A percentile compares a stretch with the other conserved stretches of the same genome.
phyloP scores from a whole-genome alignment of 2,113 vertebrate species.

The Poecilia latipinna region DNA sequence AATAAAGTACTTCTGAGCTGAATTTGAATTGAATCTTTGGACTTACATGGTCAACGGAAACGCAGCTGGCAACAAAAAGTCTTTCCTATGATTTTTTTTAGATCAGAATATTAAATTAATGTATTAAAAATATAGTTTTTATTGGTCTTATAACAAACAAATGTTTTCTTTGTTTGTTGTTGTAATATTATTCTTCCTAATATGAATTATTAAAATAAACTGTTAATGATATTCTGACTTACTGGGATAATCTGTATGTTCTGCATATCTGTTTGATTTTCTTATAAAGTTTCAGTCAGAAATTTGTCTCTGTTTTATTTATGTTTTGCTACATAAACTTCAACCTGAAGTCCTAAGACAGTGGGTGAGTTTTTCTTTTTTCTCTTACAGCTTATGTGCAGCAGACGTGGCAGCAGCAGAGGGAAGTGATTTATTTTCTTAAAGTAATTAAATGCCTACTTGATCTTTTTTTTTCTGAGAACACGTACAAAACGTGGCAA shows the following conservation, averaged over 20 bases:
- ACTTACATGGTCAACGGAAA: no score
- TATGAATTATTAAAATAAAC: background rate
- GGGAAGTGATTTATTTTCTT: constrained; percentile 79
- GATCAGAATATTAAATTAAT: no score
- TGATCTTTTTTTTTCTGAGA: constrained; percentile 74
- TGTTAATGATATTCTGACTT: background rate
- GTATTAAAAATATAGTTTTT: no score
- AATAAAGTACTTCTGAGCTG: no score
- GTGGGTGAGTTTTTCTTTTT: constrained; percentile 64
- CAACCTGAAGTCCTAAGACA: background rate
- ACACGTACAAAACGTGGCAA: constrained; percentile 77
- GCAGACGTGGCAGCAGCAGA: constrained; percentile 72
- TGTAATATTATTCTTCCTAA: no score
- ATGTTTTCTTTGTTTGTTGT: no score
- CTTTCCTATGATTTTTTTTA: no score
- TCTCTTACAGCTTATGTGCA: constrained; percentile 69
- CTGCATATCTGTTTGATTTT: background rate
- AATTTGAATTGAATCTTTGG: no score
- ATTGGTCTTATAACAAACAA: no score
- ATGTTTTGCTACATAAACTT: background rate
- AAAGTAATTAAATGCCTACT: constrained; percentile 82
- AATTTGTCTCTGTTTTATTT: background rate
- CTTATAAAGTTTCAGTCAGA: background rate
- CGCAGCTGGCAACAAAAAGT: no score
- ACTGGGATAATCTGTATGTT: background rate